Percentiles rank a stretch among this genome's conserved stretches.
Evolutionary conservation across 1,140 invertebrate genomes (phyloP).

Genomic region (Drosophila rhopaloa): DNA sequence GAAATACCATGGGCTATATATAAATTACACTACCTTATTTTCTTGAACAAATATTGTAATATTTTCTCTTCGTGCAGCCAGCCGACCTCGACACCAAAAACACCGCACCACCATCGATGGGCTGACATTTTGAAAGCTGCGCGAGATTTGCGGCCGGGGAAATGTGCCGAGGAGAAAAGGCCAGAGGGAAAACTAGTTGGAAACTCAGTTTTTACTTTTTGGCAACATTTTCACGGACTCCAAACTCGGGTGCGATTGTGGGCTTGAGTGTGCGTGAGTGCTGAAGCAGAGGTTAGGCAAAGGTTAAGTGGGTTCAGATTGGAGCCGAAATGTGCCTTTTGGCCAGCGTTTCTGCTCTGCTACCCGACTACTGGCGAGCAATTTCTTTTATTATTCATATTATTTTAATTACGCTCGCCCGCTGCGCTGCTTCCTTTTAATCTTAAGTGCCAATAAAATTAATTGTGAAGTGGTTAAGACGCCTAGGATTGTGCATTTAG

Average conservation of each 20-base stretch:
- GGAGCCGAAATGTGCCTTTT: conserved; percentile 43
- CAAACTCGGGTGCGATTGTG: background rate
- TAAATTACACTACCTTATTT: no score
- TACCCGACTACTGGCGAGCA: conserved; percentile 38
- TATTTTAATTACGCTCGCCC: conserved; percentile 68
- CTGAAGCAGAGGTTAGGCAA: conserved; percentile 49
- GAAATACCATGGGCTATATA: no score
- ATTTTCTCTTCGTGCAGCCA: conserved; percentile 4
- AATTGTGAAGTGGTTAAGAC: conserved; percentile 66
- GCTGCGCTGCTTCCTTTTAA: conserved; percentile 71
- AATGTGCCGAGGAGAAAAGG: conserved; percentile 22
- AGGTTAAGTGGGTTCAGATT: conserved; percentile 56
- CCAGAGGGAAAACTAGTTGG: conserved; percentile 32
- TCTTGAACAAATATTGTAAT: no score
- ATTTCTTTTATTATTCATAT: conserved; percentile 72
- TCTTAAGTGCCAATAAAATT: conserved; percentile 75
- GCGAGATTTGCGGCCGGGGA: conserved; percentile 42
- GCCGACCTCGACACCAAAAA: conserved; percentile 53
- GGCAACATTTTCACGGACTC: conserved; percentile 34
- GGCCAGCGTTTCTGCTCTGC: conserved; percentile 65
- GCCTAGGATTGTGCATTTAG: conserved; percentile 68
- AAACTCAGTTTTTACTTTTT: conserved; percentile 38
- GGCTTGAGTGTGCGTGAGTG: conserved; percentile 12
- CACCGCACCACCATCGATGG: conserved; percentile 11
- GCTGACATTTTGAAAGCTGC: conserved; percentile 58